These are phyloP conservation scores for Sternotherus odoratus DNA, from an alignment of 2,797 vertebrate species.

Conservation along the genomic window DNA sequence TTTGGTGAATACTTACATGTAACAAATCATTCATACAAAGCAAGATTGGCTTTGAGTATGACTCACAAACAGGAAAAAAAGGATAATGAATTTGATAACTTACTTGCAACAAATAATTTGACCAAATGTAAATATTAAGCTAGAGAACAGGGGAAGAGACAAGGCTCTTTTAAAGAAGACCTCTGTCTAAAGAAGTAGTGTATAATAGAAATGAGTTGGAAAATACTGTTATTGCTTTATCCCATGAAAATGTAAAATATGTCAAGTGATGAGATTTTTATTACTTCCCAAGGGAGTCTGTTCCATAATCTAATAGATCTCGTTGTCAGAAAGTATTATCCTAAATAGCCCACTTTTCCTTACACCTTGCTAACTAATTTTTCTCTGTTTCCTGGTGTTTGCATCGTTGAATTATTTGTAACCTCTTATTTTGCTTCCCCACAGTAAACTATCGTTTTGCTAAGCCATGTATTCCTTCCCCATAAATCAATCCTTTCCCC, in stretches of 20 bases:
- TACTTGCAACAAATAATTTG: constrained; percentile 56
- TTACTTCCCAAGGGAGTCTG: constrained; percentile 5
- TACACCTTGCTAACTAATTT: neutral
- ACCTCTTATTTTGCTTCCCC: neutral
- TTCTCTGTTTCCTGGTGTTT: neutral
- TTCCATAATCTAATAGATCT: neutral
- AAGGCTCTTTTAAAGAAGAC: neutral
- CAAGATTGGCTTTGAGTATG: constrained; percentile 49
- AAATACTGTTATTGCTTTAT: constrained; percentile 51
- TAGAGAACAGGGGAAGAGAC: neutral
- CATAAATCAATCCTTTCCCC: neutral
- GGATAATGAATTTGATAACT: constrained; percentile 47
- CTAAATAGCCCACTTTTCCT: neutral
- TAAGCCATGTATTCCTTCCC: neutral
- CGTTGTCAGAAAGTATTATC: constrained; percentile 29
- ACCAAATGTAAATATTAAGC: constrained; percentile 62
- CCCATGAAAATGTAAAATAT: constrained; percentile 46
- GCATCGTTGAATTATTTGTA: neutral
- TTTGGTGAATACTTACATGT: constrained; percentile 59
- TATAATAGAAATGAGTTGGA: constrained; percentile 60
- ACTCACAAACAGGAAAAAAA: constrained; percentile 53
- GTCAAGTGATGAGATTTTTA: constrained; percentile 10
- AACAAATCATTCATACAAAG: constrained; percentile 56
- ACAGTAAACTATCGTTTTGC: neutral
- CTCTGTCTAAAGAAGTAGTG: constrained; percentile 34